phyloP scores from a whole-genome alignment of 2,113 vertebrate genomes.

The Lepus timidus region DNA sequence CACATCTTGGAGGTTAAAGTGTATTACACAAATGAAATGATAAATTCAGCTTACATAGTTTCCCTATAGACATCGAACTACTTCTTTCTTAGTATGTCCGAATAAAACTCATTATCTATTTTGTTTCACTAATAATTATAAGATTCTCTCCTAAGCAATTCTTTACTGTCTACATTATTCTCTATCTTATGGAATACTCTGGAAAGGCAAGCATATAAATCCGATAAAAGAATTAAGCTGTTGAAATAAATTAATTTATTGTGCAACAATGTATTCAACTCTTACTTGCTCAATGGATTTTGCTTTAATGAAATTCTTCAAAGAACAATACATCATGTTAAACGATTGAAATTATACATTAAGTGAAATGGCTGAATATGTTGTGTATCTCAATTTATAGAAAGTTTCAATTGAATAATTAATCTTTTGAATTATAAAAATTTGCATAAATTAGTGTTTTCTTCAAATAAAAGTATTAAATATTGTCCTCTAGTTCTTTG shows the following conservation, averaged over 20 bases:
- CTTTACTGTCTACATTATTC: slow-evolving; percentile 82
- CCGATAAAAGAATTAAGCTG: slow-evolving; percentile 91
- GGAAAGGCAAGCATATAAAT: slow-evolving; percentile 88
- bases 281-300: slow-evolving; percentile 88
- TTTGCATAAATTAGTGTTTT: slow-evolving; percentile 84
- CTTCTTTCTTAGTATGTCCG: slow-evolving; percentile 80
- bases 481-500: slow-evolving; percentile 74
- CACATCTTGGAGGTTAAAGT: slow-evolving; percentile 81
- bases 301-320: slow-evolving; percentile 89
- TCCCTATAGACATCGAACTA: slow-evolving; percentile 75
- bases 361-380: slow-evolving; percentile 86
- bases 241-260: slow-evolving; percentile 91
- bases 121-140: slow-evolving; percentile 89
- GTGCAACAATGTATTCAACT: slow-evolving; percentile 88
- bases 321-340: slow-evolving; percentile 86
- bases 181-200: slow-evolving; percentile 84
- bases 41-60: slow-evolving; percentile 80
- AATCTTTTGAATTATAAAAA: slow-evolving; percentile 87
- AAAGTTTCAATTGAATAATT: slow-evolving; percentile 83
- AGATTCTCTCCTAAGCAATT: slow-evolving; percentile 84
- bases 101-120: slow-evolving; percentile 88
- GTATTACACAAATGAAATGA: slow-evolving; percentile 84
- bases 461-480: slow-evolving; percentile 76
- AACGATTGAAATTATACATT: slow-evolving; percentile 88
- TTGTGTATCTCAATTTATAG: slow-evolving; percentile 84